These are phyloP conservation scores for Tachina grossa DNA, from an alignment of 2,888 invertebrate species.

Conservation along the genomic window DNA sequence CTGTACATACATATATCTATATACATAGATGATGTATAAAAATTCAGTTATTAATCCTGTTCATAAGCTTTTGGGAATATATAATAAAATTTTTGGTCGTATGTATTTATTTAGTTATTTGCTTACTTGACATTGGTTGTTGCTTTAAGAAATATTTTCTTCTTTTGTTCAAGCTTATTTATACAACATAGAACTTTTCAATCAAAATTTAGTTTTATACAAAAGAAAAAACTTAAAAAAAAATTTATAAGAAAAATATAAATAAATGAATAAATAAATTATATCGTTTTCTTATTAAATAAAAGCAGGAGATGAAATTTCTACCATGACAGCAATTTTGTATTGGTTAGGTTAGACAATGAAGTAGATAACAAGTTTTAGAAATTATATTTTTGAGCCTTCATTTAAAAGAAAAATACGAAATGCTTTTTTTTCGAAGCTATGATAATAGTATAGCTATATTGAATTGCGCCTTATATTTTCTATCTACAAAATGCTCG, in stretches of 20 bases:
- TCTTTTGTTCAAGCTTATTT: constrained; percentile 32
- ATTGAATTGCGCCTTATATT: too few relatives aligned
- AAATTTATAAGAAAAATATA: constrained; percentile 16
- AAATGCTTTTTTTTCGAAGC: too few relatives aligned
- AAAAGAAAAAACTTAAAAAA: constrained; percentile 8
- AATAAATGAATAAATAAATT: constrained; percentile 60
- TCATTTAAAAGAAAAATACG: neutral
- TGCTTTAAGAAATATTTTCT: constrained; percentile 18
- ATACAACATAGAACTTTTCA: constrained; percentile 59
- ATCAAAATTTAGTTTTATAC: constrained; percentile 47
- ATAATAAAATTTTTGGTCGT: constrained; percentile 49
- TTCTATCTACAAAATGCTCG: too few relatives aligned
- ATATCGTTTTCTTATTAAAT: constrained; percentile 35
- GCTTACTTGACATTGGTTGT: constrained; percentile 5
- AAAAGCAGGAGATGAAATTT: constrained; percentile 23
- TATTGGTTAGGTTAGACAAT: constrained; percentile 1
- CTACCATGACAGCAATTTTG: constrained; percentile 27
- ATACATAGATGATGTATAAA: neutral
- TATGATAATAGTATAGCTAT: too few relatives aligned
- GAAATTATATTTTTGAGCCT: neutral
- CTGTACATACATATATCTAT: too few relatives aligned
- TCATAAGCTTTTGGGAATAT: constrained; percentile 67
- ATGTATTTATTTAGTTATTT: constrained; percentile 15
- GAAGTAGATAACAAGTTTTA: too few relatives aligned
- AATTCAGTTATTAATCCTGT: constrained; percentile 71